Evolutionary conservation across 2,797 vertebrate genomes (phyloP), one percentile per base, ranked within the genome.

Genomic region (Saguinus oedipus): DNA sequence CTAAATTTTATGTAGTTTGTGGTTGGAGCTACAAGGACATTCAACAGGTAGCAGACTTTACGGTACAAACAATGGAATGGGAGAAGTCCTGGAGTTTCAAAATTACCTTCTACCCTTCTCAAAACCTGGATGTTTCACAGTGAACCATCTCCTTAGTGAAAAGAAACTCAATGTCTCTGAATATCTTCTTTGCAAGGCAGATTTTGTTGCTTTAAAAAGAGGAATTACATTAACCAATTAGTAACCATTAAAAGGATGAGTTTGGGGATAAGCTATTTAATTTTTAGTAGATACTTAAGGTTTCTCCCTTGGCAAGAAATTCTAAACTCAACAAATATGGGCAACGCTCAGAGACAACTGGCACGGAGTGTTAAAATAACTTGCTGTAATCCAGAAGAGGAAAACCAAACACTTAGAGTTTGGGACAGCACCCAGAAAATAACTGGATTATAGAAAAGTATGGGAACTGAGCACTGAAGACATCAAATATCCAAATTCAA

Each of bases 151-250:
- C 27, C 57, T 72, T 9, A 2, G 4, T 74, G 61, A 75, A 95
- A 70, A 7, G 61, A 75, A 95, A 61, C 7, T 6, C 14, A 33
- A 53, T 96, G 14, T 80, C 14, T 93, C 13, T 83, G 27, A 81
- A 76, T 90, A 10, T 70, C 39, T 15, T 74, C 24, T 80, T 88
- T 93, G 33, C 4, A 78, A 74, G 75, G 24, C 17, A 92, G 33
- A 80, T 90, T 88, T 6, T 48, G 5, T 64, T 96, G 53, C 42
- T 53, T 64, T 30, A n/a, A 64, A 79, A 74, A 64, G 53, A 80
- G 24, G 4, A 96, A 90, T 61, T 70, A 19, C 9, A 89, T 82
- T 81, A 86, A 92, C 14, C 11, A 90, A 90, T 90, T 96, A 90
- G 36, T 61, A 95, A 90, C 8, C 33, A 44, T 10, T 24, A 8